Base-by-base conservation (phyloP, 2,113 vertebrate genomes). In the Ptychochromis oligacanthus region DNA sequence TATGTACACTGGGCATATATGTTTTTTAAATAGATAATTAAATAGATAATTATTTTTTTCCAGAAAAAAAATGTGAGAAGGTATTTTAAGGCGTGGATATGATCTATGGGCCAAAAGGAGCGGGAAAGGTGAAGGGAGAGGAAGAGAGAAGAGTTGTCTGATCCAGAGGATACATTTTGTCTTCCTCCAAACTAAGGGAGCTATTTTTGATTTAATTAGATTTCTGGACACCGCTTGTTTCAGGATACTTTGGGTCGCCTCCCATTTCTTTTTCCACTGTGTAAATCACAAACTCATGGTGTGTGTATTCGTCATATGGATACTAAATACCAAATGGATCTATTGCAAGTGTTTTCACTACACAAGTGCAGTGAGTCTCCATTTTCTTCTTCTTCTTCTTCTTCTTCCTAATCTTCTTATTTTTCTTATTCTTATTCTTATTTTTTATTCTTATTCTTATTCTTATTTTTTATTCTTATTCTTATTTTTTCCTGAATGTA, bases 131-230 rank as follows among this genome's bases (percentile, higher is more conserved):
- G 12, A 57, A 55, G 49, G 26, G 57, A 77, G 24, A 18, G 31
- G 22, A 14, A 14, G 55, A 34, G 52, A 34, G 59, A 46, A 54
- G 79, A 87, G 83, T 55, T 83, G 76, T 84, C 77, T 59, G 75
- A 83, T 87, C 77, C 58, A 87, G 87, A 90, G 79, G 83, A 88
- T 77, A 88, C 74, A 78, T 82, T 91, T 86, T 87, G 89, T 87
- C 89, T 89, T 88, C 84, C 84, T 56, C 83, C 81, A 86, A 87
- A 85, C 86, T 86, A 87, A 84, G 22, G 83, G 34, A 46, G 62
- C 87, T 93, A 90, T 93, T 93, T 93, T 93, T 91, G 89, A 91
- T 92, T 88, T 89, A 91, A 93, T 94, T 90, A 91, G 88, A 89
- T 93, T 94, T 89, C 87, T 89, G 91, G 91, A 91, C 90, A 88